Conservation (phyloP, 2,888 invertebrate genomes). For the Nyleta sp. region DNA sequence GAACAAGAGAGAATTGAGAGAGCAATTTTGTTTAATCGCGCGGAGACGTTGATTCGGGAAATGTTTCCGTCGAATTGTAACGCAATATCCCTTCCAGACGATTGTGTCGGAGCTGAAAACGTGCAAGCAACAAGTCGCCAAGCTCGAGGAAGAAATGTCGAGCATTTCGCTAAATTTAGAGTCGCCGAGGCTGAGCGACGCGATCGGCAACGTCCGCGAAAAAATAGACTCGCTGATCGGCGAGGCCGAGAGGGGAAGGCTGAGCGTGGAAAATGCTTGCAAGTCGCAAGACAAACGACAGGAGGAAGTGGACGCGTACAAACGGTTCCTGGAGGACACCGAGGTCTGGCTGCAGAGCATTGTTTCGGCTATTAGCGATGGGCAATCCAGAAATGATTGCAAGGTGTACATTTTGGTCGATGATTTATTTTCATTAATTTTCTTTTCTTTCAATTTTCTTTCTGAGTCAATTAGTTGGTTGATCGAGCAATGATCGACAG, state of each 20-base stretch:
- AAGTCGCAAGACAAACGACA: constrained; percentile 84
- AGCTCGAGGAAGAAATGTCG: constrained; percentile 86
- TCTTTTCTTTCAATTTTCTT: too few relatives aligned
- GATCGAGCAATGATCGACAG: too few relatives aligned
- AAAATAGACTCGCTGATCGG: constrained; percentile 87
- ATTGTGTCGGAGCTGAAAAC: constrained; percentile 88
- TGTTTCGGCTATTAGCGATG: constrained; percentile 71
- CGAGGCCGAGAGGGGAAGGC: constrained; percentile 88
- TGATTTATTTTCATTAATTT: too few relatives aligned
- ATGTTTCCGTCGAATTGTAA: too few relatives aligned
- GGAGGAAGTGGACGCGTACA: constrained; percentile 83
- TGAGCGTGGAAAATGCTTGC: constrained; percentile 83
- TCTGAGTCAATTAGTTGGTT: too few relatives aligned
- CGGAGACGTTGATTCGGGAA: too few relatives aligned
- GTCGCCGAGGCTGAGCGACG: constrained; percentile 84
- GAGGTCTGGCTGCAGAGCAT: constrained; percentile 76
- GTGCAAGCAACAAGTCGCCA: constrained; percentile 87
- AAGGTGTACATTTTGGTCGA: constrained; percentile 62
- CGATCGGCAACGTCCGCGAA: constrained; percentile 85
- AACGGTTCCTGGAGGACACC: constrained; percentile 76
- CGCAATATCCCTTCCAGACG: constrained; percentile 86
- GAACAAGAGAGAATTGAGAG: too few relatives aligned
- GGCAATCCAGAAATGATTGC: constrained; percentile 60
- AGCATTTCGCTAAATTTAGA: constrained; percentile 87
- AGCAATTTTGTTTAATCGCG: too few relatives aligned